phyloP scores from a whole-genome alignment of 2,113 vertebrate species.

The Megaptera novaeangliae region DNA sequence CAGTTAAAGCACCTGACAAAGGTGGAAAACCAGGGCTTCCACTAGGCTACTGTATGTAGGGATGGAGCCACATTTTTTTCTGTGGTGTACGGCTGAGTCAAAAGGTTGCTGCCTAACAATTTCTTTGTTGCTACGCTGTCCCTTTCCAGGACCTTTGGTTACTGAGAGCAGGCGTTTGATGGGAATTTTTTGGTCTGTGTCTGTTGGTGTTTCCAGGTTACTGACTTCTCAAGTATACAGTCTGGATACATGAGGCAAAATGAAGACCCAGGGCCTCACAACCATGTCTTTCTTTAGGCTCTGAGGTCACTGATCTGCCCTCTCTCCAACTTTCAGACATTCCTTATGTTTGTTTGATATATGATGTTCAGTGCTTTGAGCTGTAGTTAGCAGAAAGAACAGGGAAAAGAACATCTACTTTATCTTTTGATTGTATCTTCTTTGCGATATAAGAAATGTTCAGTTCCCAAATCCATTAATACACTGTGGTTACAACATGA shows the following conservation, averaged over 20 bases:
- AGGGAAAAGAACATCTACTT: background rate
- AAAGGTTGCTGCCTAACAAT: background rate
- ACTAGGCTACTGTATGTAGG: background rate
- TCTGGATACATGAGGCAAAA: background rate
- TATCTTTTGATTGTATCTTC: background rate
- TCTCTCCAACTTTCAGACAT: background rate
- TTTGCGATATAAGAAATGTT: background rate
- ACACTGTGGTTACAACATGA: background rate
- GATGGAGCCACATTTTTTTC: background rate
- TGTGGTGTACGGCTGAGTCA: background rate
- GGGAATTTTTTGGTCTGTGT: background rate
- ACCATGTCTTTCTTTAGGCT: background rate
- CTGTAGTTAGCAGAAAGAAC: background rate
- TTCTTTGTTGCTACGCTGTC: background rate
- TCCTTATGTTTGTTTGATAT: background rate
- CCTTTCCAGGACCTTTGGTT: background rate
- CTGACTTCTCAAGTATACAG: background rate
- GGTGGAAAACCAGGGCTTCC: background rate
- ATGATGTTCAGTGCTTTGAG: background rate
- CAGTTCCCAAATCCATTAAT: background rate
- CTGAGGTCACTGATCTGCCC: background rate
- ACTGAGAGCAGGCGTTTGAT: background rate
- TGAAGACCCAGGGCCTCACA: background rate
- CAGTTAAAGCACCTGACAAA: background rate
- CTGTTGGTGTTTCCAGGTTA: background rate